phyloP scores from a whole-genome alignment of 2,888 invertebrate species.

The Sialis fuliginosa region DNA sequence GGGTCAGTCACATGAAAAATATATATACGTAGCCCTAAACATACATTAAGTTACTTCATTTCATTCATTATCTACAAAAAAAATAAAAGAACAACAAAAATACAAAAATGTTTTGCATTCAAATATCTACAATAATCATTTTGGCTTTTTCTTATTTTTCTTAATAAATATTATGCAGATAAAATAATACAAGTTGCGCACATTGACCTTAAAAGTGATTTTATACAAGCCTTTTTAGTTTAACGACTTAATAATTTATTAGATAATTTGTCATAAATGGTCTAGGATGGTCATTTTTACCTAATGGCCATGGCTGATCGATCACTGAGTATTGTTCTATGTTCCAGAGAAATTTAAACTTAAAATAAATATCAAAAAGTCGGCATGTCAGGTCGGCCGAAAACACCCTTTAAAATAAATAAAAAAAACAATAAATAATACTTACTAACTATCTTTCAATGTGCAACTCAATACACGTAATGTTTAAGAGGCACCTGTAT shows the following conservation, averaged over 20 bases:
- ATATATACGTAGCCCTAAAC: slow-evolving; percentile 9
- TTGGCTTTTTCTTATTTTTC: slow-evolving; percentile 11
- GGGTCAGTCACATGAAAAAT: slow-evolving; percentile 7
- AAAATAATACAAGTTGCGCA: slow-evolving; percentile 5
- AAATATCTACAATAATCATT: slow-evolving; percentile 13
- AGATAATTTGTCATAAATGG: slow-evolving; percentile 5
- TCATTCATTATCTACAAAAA: slow-evolving; percentile 24
- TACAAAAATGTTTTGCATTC: slow-evolving; percentile 9
- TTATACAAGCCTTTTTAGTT: slow-evolving; percentile 4
- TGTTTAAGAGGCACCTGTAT: neutral
- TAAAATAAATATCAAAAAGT: too few species aligned
- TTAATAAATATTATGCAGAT: slow-evolving; percentile 3
- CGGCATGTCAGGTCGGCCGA: too few species aligned
- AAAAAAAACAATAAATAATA: neutral
- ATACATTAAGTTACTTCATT: slow-evolving; percentile 13
- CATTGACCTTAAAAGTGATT: neutral
- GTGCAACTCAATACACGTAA: neutral
- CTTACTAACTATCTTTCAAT: neutral
- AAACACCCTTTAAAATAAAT: neutral
- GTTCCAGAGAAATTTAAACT: too few species aligned
- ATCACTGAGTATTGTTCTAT: too few species aligned
- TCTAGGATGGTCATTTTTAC: slow-evolving; percentile 5
- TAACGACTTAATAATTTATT: neutral
- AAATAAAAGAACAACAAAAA: slow-evolving; percentile 2
- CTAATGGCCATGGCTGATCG: neutral